Evolutionary conservation across 2,888 invertebrate genomes (phyloP).

Genomic region (Palloptera scutellata): DNA sequence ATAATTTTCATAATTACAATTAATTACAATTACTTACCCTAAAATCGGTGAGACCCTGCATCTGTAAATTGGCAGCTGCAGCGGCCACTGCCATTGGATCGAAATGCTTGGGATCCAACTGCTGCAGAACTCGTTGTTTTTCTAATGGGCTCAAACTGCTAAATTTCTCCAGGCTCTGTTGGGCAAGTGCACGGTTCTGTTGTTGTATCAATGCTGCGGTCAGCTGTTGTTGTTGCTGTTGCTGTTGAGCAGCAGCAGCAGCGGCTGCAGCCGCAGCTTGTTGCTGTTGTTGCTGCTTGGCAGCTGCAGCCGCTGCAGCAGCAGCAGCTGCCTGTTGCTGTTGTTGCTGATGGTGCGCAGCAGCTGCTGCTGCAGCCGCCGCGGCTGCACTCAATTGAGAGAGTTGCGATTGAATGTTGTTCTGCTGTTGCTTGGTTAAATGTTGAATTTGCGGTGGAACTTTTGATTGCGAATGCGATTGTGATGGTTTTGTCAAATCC

Average conservation of each 20-base stretch:
- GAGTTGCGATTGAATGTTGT: slow-evolving; percentile 58
- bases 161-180: slow-evolving; percentile 73
- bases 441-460: slow-evolving; percentile 57
- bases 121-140: slow-evolving; percentile 68
- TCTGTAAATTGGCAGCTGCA: slow-evolving; percentile 58
- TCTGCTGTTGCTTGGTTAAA: slow-evolving; percentile 60
- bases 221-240: slow-evolving; percentile 72
- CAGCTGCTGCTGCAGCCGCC: slow-evolving; percentile 49
- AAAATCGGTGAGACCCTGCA: slow-evolving; percentile 48
- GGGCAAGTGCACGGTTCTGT: slow-evolving; percentile 70
- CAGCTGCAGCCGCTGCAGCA: slow-evolving; percentile 62
- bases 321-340: slow-evolving; percentile 51
- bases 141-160: slow-evolving; percentile 66
- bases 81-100: slow-evolving; percentile 61
- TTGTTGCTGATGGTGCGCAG: slow-evolving; percentile 56
- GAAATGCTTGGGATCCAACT: slow-evolving; percentile 65
- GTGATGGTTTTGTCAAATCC: slow-evolving; percentile 56
- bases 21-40: slow-evolving; percentile 2
- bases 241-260: slow-evolving; percentile 60
- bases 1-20: no score
- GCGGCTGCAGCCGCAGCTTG: slow-evolving; percentile 49
- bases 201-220: slow-evolving; percentile 72
- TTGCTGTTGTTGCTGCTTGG: slow-evolving; percentile 45
- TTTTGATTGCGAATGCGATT: slow-evolving; percentile 35
- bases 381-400: slow-evolving; percentile 53